These are phyloP conservation scores for Taenaris catops DNA, from an alignment of 2,888 invertebrate genomes.

Conservation along the genomic window DNA sequence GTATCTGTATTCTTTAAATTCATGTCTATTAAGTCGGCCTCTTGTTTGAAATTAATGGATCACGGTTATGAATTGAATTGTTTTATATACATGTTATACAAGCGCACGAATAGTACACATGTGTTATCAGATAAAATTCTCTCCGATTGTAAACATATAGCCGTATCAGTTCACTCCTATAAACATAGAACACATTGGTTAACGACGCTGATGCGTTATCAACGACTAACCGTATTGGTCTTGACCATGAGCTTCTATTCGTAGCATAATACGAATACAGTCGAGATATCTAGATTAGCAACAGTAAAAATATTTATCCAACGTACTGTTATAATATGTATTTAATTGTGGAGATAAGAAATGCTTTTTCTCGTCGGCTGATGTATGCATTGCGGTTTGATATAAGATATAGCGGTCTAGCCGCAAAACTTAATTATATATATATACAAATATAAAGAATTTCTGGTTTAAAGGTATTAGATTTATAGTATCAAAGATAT, in stretches of 20 bases:
- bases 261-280: constrained; percentile 8
- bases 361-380: too few relatives aligned
- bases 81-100: constrained; percentile 12
- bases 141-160: constrained; percentile 43
- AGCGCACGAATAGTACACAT: constrained; percentile 19
- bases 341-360: too few relatives aligned
- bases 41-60: constrained; percentile 3
- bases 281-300: constrained; percentile 17
- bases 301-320: constrained; percentile 20
- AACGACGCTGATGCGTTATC: constrained; percentile 30
- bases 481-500: too few relatives aligned
- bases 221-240: constrained; percentile 28
- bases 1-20: constrained; percentile 1
- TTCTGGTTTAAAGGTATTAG: too few relatives aligned
- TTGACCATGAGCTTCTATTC: constrained; percentile 32
- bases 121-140: constrained; percentile 34
- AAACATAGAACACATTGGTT: constrained; percentile 29
- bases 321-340: too few relatives aligned
- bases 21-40: constrained; percentile 4
- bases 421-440: too few relatives aligned
- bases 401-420: too few relatives aligned
- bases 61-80: constrained; percentile 22
- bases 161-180: constrained; percentile 46
- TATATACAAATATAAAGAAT: too few relatives aligned
- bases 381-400: too few relatives aligned